Evolutionary conservation across 2,888 invertebrate genomes (phyloP), one percentile per base, ranked within the genome.

Genomic region (Myathropa florea): DNA sequence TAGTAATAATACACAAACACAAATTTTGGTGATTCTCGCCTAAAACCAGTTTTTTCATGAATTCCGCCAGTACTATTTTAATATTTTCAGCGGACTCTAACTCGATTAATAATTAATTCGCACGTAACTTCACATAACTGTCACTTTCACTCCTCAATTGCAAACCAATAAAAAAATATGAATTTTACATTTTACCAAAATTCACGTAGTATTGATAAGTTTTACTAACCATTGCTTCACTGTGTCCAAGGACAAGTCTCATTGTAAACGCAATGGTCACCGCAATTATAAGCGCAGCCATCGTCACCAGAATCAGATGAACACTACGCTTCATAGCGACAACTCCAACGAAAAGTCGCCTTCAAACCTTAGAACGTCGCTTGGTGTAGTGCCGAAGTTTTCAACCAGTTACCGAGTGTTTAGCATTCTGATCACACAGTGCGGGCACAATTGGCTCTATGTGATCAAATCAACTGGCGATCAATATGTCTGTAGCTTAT

Each of bases 221-320:
- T 46, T 46, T 46, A 63, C 83, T 63, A 77, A 85, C 85, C 85
- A 72, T 68, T 30, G 63, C 67, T 7, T 39, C 46, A 4, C 28
- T 59, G 9, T 85, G 77, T 36, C 77, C 85, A 14, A 85, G 18
- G 14, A 70, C 85, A 68, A 64, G 28, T 23, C 63, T 36, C 53
- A 81, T 64, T 18, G 81, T 72, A 18, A 81, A 39, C 28, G 77
- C 81, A 36, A 85, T 9, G 3, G 63, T 14, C 2, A 81, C 72
- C 33, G 76, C 68, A 24, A 30, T 12, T 9, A 68, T 23, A 1
- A 85, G 59, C 26, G 81, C 67, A 68, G 30, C 81, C 64, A 73
- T 68, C 53, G 81, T 81, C 60, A 85, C 81, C 30, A 68, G 33
- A 36, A 72, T 46, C 46, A 85, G 67, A 60, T 77, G 55, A 65